Base-by-base conservation (phyloP, 2,113 vertebrate genomes). In the Pantherophis guttatus region DNA sequence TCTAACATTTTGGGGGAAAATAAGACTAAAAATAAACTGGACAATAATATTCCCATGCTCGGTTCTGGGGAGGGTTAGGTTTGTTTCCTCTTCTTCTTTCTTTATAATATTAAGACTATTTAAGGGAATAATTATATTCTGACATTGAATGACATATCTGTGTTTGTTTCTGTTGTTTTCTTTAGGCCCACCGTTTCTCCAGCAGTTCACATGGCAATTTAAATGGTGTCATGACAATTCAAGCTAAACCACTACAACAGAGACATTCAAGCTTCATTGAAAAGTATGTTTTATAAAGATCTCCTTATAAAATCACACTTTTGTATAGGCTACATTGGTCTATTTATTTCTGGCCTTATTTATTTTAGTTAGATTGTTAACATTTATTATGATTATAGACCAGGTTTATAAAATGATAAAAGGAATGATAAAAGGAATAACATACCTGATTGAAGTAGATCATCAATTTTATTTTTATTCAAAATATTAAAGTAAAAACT, bases 181-280 rank as follows among this genome's bases (percentile, higher is more conserved):
- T 91, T 92, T 93, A 98, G 97, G 96, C 95, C 93, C 95, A 97
- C 75, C 97, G 92, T 92, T 98, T 98, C 62, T 97, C 97, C 90
- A 98, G 93, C 96, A 97, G 93, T 95, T 97, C 98, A 17, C 97
- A 87, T 65, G 97, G 70, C 54, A 97, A 98, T 96, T 96, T 99
- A 96, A 96, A 97, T 59, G 98, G 98, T 89, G 98, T 99, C 91
- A 99, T 98, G 98, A 98, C 97, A 92, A 98, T 99, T 96, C 98
- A 98, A 95, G 98, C 98, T 62, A 98, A 98, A 93, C 98, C 98
- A 0, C 98, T 99, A 75, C 98, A 98, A 53, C 98, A 98, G 94
- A 98, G 98, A 95, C 97, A 97, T 33, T n/a, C 92, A 48, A 94
- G 94, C 89, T 94, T 93, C 57, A 21, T 81, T 24, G 98, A 98